Evolutionary conservation across 1,140 invertebrate genomes (phyloP), one percentile per base, ranked within the genome.

Genomic region (Cyclina sinensis): DNA sequence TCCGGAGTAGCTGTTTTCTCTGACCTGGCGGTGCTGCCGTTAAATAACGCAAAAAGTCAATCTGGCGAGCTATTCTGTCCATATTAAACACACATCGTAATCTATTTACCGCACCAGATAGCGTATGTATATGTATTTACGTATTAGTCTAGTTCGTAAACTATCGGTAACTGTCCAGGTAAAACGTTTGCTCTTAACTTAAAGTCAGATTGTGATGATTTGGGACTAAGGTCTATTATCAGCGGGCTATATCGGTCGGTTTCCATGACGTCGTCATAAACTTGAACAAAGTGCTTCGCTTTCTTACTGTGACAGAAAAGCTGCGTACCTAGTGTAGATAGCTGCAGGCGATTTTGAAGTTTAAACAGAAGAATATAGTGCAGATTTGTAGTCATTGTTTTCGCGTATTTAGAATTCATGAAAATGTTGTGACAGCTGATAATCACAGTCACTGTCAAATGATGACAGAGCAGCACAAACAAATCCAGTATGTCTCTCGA

Each of bases 111-210:
- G n/a, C n/a, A n/a, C n/a, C 43, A 1, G 9, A 27, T 62, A 27
- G 14, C 27, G 1, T 3, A 18, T 27, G 24, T 11, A 3, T 14
- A 27, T 27, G 27, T 18, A 14, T 18, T n/a, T 27, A 27, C 24
- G n/a, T n/a, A n/a, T 14, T 62, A 62, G n/a, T 62, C 57, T 5
- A 62, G 57, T 62, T 62, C 57, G 57, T 62, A 62, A 27, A 62
- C 27, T 24, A 62, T 24, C 9, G 57, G 57, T 62, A 62, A 14
- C n/a, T 62, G 57, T 62, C 57, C 57, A 27, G 57, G 57, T 62
- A 62, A 62, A 4, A 62, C 24, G 57, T 62, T 62, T 14, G 57
- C 24, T 14, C 24, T 18, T 27, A 62, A 24, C 27, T 62, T 62
- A 62, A 27, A 62, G 27, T 62, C 57, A 1, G 57, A 62, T 27